Percentiles rank a stretch among this genome's conserved stretches.
Conservation (phyloP, 2,797 vertebrate genomes). For the Coilia nasus region DNA sequence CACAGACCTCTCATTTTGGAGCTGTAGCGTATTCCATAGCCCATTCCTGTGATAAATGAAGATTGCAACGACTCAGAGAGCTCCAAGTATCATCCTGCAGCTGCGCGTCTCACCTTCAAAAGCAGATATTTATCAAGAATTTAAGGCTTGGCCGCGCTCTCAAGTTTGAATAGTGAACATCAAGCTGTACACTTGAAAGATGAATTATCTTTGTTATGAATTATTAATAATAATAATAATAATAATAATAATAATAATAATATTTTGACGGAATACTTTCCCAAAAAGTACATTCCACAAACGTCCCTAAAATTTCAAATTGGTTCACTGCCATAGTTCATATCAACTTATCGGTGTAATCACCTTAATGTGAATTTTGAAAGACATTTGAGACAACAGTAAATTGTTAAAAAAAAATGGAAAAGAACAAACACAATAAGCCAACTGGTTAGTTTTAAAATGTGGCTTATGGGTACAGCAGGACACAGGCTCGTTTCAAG, state of each 20-base stretch:
- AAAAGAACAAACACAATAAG: not conserved
- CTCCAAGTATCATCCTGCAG: not conserved
- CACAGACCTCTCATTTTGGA: slow-evolving; percentile 87
- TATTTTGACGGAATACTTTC: not conserved
- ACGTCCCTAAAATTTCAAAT: not conserved
- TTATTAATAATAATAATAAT: not conserved
- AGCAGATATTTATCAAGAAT: not conserved
- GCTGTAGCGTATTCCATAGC: slow-evolving; percentile 87
- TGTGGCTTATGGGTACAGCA: not conserved
- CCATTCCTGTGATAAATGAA: slow-evolving; percentile 84
- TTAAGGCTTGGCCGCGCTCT: not conserved
- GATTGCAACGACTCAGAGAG: slow-evolving; percentile 3
- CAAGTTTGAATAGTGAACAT: not conserved
- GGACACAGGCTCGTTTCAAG: not conserved
- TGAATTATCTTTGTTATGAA: not conserved
- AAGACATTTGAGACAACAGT: not conserved
- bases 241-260: not conserved
- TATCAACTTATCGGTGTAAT: not conserved
- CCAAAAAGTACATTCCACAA: not conserved
- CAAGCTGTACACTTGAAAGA: not conserved
- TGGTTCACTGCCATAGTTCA: not conserved
- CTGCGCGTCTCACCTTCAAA: not conserved
- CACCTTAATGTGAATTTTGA: not conserved
- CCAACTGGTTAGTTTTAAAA: not conserved
- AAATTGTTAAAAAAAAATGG: not conserved